These are phyloP conservation scores for Emydoidea blandingii DNA, from an alignment of 2,797 vertebrate genomes.

Conservation along the genomic window DNA sequence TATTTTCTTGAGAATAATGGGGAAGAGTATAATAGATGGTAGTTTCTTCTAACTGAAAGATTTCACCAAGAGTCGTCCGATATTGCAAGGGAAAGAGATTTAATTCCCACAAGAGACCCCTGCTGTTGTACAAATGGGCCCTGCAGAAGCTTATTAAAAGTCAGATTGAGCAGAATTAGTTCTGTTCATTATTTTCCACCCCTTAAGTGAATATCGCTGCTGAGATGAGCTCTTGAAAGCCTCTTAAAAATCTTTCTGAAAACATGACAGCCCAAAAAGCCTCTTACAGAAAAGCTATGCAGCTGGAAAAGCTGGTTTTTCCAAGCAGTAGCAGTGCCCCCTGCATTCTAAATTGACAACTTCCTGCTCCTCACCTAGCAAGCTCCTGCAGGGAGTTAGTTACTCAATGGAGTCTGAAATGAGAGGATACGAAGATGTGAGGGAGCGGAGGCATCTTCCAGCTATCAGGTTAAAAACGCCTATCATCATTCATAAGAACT, in stretches of 20 bases:
- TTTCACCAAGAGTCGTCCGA: constrained; percentile 14
- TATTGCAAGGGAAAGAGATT: constrained; percentile 46
- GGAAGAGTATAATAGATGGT: background rate
- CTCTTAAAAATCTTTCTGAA: background rate
- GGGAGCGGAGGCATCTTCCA: background rate
- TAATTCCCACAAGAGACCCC: constrained; percentile 20
- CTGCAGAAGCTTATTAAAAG: background rate
- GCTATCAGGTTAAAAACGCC: background rate
- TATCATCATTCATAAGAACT: background rate
- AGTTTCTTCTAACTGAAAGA: too few species aligned
- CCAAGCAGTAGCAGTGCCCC: background rate
- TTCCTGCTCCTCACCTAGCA: background rate
- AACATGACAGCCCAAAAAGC: background rate
- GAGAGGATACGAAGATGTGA: background rate
- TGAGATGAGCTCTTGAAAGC: background rate
- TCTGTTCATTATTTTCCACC: background rate
- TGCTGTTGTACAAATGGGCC: background rate
- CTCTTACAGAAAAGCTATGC: background rate
- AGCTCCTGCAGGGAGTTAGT: background rate
- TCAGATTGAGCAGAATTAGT: constrained; percentile 11
- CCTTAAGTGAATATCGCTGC: background rate
- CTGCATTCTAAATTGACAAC: background rate
- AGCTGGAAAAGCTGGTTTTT: background rate
- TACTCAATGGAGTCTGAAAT: background rate
- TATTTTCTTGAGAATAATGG: constrained; percentile 3